Conservation (phyloP, 2,797 vertebrate species). For the Artibeus jamaicensis region DNA sequence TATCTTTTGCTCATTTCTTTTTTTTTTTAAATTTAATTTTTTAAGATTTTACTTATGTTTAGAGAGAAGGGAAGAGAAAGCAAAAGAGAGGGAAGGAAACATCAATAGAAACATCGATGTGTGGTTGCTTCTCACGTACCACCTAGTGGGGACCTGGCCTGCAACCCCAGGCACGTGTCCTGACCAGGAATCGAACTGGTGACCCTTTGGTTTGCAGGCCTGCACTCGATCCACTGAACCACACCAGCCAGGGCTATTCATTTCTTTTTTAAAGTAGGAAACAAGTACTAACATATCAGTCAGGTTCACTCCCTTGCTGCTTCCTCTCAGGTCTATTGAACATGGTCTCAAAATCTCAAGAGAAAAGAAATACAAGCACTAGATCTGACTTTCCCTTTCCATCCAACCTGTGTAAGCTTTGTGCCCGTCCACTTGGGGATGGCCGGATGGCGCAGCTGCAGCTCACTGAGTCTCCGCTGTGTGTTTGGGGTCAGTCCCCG, state of each 20-base stretch:
- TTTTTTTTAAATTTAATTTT: not conserved
- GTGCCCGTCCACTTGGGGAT: not conserved
- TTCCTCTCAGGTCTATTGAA: not conserved
- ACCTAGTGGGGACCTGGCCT: too few species aligned
- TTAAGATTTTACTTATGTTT: too few species aligned
- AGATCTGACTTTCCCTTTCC: not conserved
- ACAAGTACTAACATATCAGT: not conserved
- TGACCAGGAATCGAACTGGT: too few species aligned
- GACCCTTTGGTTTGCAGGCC: too few species aligned
- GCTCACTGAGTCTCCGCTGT: too few species aligned
- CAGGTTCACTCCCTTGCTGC: not conserved
- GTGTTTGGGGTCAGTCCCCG: fast-evolving
- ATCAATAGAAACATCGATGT: too few species aligned
- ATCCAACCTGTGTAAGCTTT: not conserved
- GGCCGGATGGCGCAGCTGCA: not conserved
- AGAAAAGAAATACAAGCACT: not conserved
- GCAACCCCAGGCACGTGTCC: too few species aligned
- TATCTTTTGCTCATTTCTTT: not conserved
- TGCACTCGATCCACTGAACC: too few species aligned
- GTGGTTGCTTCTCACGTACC: too few species aligned
- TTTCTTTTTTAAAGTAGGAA: slow-evolving; percentile 20
- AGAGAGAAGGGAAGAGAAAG: too few species aligned
- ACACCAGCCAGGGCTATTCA: not conserved
- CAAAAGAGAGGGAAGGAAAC: too few species aligned
- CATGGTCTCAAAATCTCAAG: not conserved